These are phyloP conservation scores for Myotis myotis DNA, from an alignment of 2,797 vertebrate genomes.

Conservation along the genomic window DNA sequence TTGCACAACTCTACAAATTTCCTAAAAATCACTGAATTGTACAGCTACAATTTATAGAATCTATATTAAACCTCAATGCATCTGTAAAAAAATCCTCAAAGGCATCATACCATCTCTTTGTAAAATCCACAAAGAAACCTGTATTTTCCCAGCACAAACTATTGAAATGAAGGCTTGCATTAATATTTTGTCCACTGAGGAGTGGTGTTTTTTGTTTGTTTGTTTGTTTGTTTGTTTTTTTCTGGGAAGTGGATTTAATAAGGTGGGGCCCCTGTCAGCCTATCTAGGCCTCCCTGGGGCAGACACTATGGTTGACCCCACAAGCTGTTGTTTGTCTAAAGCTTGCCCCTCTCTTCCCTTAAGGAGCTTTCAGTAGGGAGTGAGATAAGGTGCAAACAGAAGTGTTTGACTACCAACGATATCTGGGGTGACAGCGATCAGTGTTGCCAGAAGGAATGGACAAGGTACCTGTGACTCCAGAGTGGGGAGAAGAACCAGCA, in stretches of 20 bases:
- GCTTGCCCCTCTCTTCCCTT: neutral
- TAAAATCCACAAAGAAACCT: slow-evolving; percentile 8
- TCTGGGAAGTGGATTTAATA: neutral
- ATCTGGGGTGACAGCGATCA: neutral
- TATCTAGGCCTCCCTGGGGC: neutral
- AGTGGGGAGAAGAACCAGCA: neutral
- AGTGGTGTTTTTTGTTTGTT: neutral
- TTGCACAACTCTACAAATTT: neutral
- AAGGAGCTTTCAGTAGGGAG: neutral
- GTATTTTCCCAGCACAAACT: neutral
- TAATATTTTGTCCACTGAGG: neutral
- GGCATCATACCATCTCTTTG: slow-evolving; percentile 70
- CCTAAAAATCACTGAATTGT: neutral
- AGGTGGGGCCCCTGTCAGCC: neutral
- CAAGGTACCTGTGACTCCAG: neutral
- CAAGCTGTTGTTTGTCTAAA: neutral
- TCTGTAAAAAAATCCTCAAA: neutral
- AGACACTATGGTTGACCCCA: neutral
- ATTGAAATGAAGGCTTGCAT: neutral
- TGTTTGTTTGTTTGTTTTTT: too few species aligned
- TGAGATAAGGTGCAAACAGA: neutral
- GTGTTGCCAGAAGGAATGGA: neutral
- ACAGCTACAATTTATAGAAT: neutral
- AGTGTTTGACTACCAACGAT: neutral
- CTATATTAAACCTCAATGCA: slow-evolving; percentile 23